Conservation (phyloP, 2,888 invertebrate species). For the Cerceris ruficornis region DNA sequence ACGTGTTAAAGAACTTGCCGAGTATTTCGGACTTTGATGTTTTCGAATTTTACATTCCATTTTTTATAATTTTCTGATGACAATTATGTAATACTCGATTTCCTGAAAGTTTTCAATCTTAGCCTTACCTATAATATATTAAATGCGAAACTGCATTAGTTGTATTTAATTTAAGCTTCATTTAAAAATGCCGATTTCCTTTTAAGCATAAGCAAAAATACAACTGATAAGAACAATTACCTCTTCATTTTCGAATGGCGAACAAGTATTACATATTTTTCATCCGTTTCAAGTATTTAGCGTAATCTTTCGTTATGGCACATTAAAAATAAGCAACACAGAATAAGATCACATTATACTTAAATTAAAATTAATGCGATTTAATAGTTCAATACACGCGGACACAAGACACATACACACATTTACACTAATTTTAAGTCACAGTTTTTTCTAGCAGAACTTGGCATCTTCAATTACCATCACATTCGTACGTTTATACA, state of each 20-base stretch:
- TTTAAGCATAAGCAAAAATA: neutral
- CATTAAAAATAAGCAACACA: conserved; percentile 15
- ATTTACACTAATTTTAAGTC: too few relatives aligned
- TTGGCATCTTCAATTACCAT: too few relatives aligned
- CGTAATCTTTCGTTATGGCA: conserved; percentile 28
- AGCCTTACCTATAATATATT: too few relatives aligned
- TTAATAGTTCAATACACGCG: neutral
- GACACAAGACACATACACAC: neutral
- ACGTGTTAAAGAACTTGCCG: too few relatives aligned
- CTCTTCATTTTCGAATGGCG: neutral
- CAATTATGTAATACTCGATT: too few relatives aligned
- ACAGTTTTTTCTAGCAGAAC: neutral
- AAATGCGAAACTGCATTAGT: too few relatives aligned
- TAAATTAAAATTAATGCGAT: neutral
- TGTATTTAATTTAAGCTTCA: too few relatives aligned
- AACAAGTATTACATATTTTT: neutral
- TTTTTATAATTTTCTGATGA: too few relatives aligned
- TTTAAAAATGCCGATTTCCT: neutral
- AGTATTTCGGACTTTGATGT: too few relatives aligned
- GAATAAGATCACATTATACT: neutral
- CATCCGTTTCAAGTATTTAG: neutral
- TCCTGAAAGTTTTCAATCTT: too few relatives aligned
- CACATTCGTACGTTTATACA: too few relatives aligned
- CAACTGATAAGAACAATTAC: neutral
- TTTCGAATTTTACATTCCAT: too few relatives aligned